A percentile compares a stretch with the other conserved stretches of the same genome.
Conservation (phyloP, 2,113 vertebrate genomes). For the western clawed frog (Xenopus tropicalis) region DNA sequence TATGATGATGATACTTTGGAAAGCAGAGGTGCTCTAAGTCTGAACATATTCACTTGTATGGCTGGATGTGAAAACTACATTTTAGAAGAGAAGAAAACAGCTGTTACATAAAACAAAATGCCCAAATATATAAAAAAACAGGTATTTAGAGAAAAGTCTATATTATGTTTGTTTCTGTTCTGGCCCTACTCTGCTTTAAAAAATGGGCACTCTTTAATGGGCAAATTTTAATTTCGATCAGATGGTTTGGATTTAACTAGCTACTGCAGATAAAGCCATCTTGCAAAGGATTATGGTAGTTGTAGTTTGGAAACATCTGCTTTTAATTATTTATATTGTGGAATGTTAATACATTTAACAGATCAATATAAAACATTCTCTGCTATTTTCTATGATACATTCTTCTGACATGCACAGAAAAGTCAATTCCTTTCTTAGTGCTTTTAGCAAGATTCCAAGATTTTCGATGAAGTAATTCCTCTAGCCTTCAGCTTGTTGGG, state of each 20-base stretch:
- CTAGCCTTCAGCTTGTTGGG: neutral
- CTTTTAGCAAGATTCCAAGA: slow-evolving; percentile 11
- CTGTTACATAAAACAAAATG: too few species aligned
- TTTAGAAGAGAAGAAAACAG: too few species aligned
- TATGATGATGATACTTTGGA: too few species aligned
- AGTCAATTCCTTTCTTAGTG: slow-evolving; percentile 11
- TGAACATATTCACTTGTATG: too few species aligned
- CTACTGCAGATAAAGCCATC: neutral
- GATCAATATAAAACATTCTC: slow-evolving; percentile 2
- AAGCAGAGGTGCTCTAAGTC: too few species aligned
- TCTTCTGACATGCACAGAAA: slow-evolving; percentile 6
- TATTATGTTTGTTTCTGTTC: too few species aligned
- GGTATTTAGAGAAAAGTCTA: too few species aligned
- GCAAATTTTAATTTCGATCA: rapidly evolving
- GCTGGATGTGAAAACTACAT: too few species aligned
- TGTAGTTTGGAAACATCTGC: too few species aligned
- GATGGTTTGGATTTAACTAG: slow-evolving; percentile 7
- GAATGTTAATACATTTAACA: neutral
- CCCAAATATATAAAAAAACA: too few species aligned
- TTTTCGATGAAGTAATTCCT: slow-evolving; percentile 1
- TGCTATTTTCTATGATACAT: neutral
- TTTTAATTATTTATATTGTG: neutral
- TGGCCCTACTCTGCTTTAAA: too few species aligned
- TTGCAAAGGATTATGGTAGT: neutral
- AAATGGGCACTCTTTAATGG: too few species aligned